A percentile compares a stretch with the other conserved stretches of the same genome.
phyloP scores from a whole-genome alignment of 2,113 vertebrate genomes.

The Grammatotria lemairii region DNA sequence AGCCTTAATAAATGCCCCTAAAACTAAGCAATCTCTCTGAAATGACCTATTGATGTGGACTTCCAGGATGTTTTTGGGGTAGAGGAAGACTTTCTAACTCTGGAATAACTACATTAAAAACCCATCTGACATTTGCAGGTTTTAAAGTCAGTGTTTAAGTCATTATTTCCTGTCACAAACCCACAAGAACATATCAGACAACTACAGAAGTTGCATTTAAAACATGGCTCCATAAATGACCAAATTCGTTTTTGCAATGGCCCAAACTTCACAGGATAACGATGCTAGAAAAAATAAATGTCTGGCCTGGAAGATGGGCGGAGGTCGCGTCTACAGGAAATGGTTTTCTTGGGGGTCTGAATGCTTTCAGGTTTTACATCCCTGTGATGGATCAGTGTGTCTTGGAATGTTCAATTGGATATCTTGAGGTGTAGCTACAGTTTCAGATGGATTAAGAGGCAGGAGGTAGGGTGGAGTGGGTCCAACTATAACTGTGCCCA shows the following conservation, averaged over 20 bases:
- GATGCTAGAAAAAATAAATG: constrained; percentile 57
- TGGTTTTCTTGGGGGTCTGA: constrained; percentile 53
- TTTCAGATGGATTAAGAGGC: constrained; percentile 46
- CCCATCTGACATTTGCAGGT: constrained; percentile 44
- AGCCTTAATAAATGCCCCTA: not conserved
- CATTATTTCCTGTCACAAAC: constrained; percentile 49
- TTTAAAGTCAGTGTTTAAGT: constrained; percentile 41
- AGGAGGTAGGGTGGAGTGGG: not conserved
- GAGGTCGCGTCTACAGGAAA: constrained; percentile 49
- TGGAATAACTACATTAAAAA: constrained; percentile 43
- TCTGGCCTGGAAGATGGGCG: constrained; percentile 30
- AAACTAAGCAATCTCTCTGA: not conserved
- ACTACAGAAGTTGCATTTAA: constrained; percentile 6
- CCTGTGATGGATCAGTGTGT: constrained; percentile 53
- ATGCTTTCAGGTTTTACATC: constrained; percentile 58
- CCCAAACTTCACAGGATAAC: constrained; percentile 30
- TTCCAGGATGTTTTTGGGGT: constrained; percentile 34
- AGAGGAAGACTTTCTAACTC: constrained; percentile 34
- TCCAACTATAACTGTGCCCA: constrained; percentile 26
- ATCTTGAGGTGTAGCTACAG: constrained; percentile 34
- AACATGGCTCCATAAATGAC: constrained; percentile 36
- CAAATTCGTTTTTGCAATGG: constrained; percentile 42
- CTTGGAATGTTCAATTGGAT: constrained; percentile 40
- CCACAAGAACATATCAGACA: constrained; percentile 47
- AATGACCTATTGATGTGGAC: not conserved